A percentile compares a stretch with the other conserved stretches of the same genome.
Conservation (phyloP, 2,113 vertebrate genomes). For the Pavo muticus region DNA sequence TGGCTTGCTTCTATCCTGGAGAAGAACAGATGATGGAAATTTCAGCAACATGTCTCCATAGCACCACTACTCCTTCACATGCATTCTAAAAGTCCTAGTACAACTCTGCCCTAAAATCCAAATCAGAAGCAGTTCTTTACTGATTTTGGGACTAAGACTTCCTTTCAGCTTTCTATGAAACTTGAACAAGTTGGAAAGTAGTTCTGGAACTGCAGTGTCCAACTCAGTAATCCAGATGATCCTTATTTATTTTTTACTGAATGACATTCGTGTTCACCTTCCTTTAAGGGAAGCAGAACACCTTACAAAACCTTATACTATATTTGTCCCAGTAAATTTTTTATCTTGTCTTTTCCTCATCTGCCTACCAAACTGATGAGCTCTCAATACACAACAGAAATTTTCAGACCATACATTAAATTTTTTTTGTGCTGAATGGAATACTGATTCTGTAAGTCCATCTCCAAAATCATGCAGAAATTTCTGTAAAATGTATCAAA, state of each 20-base stretch:
- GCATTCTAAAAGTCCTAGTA: not conserved
- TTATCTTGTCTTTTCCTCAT: not conserved
- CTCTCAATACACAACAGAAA: not conserved
- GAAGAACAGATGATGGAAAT: not conserved
- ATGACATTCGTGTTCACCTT: not conserved
- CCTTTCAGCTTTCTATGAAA: not conserved
- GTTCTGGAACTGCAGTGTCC: not conserved
- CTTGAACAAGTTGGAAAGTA: not conserved
- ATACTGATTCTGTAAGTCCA: not conserved
- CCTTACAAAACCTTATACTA: not conserved
- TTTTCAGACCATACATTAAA: not conserved
- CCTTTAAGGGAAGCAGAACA: not conserved
- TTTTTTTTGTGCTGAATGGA: not conserved
- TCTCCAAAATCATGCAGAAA: not conserved
- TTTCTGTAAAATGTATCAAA: not conserved
- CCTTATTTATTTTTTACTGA: not conserved
- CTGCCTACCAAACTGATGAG: not conserved
- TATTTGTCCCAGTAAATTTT: not conserved
- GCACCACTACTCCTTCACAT: rapidly evolving
- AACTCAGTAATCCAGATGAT: not conserved
- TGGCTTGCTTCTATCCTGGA: not conserved
- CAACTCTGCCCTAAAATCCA: not conserved
- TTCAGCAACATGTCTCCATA: not conserved
- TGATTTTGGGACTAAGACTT: not conserved
- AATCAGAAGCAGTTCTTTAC: not conserved